phyloP scores from a whole-genome alignment of 2,797 vertebrate genomes.

The Darevskia mixta region DNA sequence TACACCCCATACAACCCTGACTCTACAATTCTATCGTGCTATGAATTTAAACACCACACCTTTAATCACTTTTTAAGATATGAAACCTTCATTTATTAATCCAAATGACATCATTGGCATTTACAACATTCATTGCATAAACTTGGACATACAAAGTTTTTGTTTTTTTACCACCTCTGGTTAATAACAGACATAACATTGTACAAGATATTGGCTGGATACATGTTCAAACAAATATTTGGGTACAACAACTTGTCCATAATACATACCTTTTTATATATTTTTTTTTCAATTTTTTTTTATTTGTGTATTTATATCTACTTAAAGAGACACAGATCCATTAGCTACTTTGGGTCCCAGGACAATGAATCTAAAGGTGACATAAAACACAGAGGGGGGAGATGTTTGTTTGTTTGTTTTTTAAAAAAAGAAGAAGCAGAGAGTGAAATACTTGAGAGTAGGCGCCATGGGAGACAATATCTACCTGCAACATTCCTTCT shows the following conservation, averaged over 20 bases:
- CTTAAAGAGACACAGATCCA: conserved; percentile 74
- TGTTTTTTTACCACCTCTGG: conserved; percentile 81
- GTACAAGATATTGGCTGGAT: conserved; percentile 81
- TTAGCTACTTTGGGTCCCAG: conserved; percentile 81
- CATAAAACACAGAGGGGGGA: conserved; percentile 79
- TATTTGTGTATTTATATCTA: conserved; percentile 64
- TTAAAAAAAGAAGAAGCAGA: too few species aligned
- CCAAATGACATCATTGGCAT: conserved; percentile 89
- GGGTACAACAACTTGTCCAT: conserved; percentile 80
- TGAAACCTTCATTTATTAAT: conserved; percentile 86
- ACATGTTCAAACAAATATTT: conserved; percentile 78
- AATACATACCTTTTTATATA: conserved; percentile 75
- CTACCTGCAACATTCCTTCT: background rate
- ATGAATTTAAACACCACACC: too few species aligned
- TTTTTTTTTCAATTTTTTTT: conserved; percentile 30
- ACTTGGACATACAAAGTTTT: conserved; percentile 85
- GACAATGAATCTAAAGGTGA: conserved; percentile 84
- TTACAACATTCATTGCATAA: conserved; percentile 90
- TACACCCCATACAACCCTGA: too few species aligned
- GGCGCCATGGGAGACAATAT: conserved; percentile 67
- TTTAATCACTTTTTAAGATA: conserved; percentile 74
- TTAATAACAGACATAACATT: conserved; percentile 79
- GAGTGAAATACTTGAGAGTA: background rate
- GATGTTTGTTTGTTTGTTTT: background rate
- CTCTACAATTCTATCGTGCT: too few species aligned